These are phyloP conservation scores for Agriopis leucophaearia DNA, from an alignment of 2,888 invertebrate species.

Conservation along the genomic window DNA sequence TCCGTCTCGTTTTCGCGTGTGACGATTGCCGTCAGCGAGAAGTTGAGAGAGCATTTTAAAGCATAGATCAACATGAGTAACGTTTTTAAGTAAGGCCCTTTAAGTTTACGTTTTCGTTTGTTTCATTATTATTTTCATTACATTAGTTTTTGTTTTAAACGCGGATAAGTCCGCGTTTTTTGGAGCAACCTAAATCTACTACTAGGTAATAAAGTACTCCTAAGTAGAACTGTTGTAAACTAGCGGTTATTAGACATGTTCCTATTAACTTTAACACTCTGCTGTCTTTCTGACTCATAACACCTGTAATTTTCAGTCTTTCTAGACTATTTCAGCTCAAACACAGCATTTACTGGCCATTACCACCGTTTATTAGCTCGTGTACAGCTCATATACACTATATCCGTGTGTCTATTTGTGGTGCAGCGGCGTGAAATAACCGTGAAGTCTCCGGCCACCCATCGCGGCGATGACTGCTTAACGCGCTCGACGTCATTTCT, in stretches of 20 bases:
- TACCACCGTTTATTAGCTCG: conserved; percentile 51
- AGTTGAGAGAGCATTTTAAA: too few species aligned
- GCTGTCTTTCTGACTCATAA: not conserved
- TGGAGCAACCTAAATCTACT: too few species aligned
- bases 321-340: conserved; percentile 44
- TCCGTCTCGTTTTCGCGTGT: too few species aligned
- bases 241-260: not conserved
- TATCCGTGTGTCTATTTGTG: conserved; percentile 78
- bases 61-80: too few species aligned
- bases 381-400: conserved; percentile 62
- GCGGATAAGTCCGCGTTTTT: too few species aligned
- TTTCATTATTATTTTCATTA: too few species aligned
- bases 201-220: too few species aligned
- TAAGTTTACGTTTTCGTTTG: too few species aligned
- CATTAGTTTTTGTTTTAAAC: too few species aligned
- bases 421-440: conserved; percentile 76
- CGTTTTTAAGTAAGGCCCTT: too few species aligned
- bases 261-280: not conserved
- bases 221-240: not conserved
- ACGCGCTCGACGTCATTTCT: conserved; percentile 81
- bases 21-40: too few species aligned
- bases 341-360: conserved; percentile 47
- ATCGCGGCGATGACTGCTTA: conserved; percentile 80
- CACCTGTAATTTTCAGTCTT: conserved; percentile 5
- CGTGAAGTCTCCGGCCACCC: conserved; percentile 82